Base-by-base conservation (phyloP, 2,888 invertebrate species). In the Cyaniris semiargus region DNA sequence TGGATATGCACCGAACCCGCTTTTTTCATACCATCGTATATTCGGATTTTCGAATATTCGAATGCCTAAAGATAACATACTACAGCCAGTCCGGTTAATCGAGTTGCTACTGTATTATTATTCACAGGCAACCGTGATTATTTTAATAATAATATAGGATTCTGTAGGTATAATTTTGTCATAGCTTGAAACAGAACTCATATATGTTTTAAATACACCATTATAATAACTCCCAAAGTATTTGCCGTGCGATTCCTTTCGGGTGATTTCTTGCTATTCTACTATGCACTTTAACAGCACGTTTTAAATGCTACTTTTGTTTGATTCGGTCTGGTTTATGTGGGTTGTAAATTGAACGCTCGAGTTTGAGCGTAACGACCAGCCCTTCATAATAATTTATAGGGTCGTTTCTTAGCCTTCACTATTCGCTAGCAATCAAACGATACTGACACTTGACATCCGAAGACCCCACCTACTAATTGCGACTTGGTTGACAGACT, bases 341-440 rank as follows among this genome's bases (percentile, higher is more conserved):
- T 74, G 15, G 76, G 53, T 76, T 70, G 70, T 78, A 78, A 78
- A 78, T 78, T 76, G 48, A 71, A 70, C 48, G 44, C 31, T 34
- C 70, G 66, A 48, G 74, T 76, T 75, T 78, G 48, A 70, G 76
- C 56, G 53, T 76, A 78, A 78, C 60, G 76, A 78, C 78, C 58
- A 71, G 76, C 60, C 60, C 76, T 76, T 76, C 58, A 71, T 76
- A 72, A 74, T 78, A 74, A 74, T 78, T 78, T 78, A 78, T 74
- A 56, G 27, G 76, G 71, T 74, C 72, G 58, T 78, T 76, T 72
- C 56, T 60, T 13, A 72, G 58, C 18, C 44, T 44, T 72, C 44
- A 72, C 72, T 72, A 31, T 72, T 72, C 21, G 44, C 72, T 71
- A n/a, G 71, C 44, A 72, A 44, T 72, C 44, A 72, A 72, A 72